Percentiles rank a stretch among this genome's conserved stretches.
Conservation (phyloP, 2,797 vertebrate genomes). For the Melanotaenia boesemani region DNA sequence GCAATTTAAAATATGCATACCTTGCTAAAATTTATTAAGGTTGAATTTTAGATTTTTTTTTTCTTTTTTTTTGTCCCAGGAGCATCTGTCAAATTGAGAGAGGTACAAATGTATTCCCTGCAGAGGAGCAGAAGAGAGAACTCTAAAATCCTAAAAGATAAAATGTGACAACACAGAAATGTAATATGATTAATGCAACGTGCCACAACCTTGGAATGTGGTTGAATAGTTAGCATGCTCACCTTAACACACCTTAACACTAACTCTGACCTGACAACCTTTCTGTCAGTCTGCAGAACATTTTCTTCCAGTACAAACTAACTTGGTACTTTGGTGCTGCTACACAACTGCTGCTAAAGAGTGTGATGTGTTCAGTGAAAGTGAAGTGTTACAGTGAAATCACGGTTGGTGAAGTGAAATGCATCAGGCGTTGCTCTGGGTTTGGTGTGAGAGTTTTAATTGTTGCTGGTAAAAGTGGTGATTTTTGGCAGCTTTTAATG, state of each 20-base stretch:
- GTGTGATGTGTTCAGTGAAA: constrained; percentile 20
- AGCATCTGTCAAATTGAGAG: not conserved
- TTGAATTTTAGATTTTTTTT: not conserved
- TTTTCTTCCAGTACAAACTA: not conserved
- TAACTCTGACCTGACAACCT: constrained; percentile 2
- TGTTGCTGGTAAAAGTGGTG: constrained; percentile 21
- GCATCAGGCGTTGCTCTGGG: constrained; percentile 16
- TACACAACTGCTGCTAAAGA: constrained; percentile 27
- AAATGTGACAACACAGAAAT: not conserved
- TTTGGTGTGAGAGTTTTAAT: constrained; percentile 32
- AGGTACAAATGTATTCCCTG: not conserved
- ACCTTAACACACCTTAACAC: not conserved
- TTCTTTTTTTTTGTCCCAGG: not conserved
- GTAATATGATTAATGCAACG: not conserved
- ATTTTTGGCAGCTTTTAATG: constrained; percentile 12
- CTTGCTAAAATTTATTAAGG: not conserved
- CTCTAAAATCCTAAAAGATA: not conserved
- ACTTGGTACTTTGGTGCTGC: not conserved
- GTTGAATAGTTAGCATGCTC: not conserved
- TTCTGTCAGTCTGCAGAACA: constrained; percentile 6
- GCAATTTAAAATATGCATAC: constrained; percentile 8
- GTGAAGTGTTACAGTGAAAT: constrained; percentile 11
- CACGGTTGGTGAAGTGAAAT: constrained; percentile 1
- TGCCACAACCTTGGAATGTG: not conserved
- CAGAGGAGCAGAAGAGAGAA: not conserved